A percentile compares a stretch with the other conserved stretches of the same genome.
These are phyloP conservation scores for Pemphredon lugubris DNA, from an alignment of 2,888 invertebrate species.

Conservation along the genomic window DNA sequence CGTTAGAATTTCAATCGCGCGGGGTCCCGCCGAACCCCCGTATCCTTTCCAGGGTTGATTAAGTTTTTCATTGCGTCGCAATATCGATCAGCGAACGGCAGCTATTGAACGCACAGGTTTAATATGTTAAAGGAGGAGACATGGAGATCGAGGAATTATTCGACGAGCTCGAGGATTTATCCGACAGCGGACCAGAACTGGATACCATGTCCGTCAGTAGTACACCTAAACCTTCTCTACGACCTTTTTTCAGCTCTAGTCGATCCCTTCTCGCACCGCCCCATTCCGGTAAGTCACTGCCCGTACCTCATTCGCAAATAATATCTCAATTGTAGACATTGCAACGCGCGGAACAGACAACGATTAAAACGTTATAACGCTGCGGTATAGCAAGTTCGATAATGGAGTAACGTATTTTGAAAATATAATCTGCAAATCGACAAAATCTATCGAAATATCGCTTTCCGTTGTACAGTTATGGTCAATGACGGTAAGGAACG, in stretches of 20 bases:
- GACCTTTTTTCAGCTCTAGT: slow-evolving; percentile 97
- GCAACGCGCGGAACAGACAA: no score
- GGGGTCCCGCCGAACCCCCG: no score
- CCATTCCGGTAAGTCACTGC: slow-evolving; percentile 74
- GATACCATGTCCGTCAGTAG: slow-evolving; percentile 98
- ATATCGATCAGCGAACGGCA: no score
- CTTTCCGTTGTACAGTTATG: slow-evolving; percentile 21
- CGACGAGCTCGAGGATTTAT: slow-evolving; percentile 97
- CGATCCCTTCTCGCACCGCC: slow-evolving; percentile 85
- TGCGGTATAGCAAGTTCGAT: slow-evolving; percentile 15
- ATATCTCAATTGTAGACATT: not conserved
- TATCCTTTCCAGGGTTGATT: no score
- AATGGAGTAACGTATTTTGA: slow-evolving; percentile 5
- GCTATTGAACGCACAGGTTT: no score
- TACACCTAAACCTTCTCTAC: slow-evolving; percentile 96
- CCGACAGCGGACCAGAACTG: slow-evolving; percentile 96
- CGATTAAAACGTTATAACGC: slow-evolving; percentile 8
- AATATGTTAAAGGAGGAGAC: slow-evolving; percentile 84
- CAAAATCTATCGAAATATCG: slow-evolving; percentile 25
- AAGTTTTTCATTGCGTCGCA: no score
- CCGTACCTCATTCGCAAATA: not conserved
- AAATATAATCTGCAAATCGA: slow-evolving; percentile 1
- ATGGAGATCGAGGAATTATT: slow-evolving; percentile 96
- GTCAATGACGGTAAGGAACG: slow-evolving; percentile 48
- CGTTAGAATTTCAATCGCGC: no score